These are phyloP conservation scores for Dicaeum eximium DNA, from an alignment of 2,113 vertebrate genomes.

Conservation along the genomic window DNA sequence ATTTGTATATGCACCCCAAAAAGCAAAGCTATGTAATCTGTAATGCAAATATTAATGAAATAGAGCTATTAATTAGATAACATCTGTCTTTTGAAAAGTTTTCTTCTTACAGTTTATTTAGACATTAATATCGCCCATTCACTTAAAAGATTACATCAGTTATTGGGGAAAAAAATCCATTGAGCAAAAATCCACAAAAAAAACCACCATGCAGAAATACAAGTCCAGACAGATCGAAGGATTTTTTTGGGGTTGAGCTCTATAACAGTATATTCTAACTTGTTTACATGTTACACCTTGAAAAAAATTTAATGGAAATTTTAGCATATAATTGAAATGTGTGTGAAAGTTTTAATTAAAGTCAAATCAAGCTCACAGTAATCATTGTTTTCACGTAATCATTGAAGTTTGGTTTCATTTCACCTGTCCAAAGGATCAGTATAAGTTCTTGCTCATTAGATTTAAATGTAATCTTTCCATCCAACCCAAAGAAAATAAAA, in stretches of 20 bases:
- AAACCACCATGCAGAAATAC: not conserved
- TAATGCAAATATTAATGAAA: not conserved
- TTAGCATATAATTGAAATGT: not conserved
- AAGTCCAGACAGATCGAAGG: not conserved
- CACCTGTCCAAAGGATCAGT: not conserved
- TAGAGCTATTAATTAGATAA: not conserved
- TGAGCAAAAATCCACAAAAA: not conserved
- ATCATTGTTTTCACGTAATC: not conserved
- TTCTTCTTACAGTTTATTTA: not conserved
- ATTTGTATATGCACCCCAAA: not conserved
- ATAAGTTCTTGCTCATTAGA: not conserved
- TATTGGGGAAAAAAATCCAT: not conserved
- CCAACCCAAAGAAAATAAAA: not conserved
- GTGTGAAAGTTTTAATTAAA: not conserved
- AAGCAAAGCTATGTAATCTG: not conserved
- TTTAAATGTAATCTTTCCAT: not conserved
- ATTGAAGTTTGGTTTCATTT: not conserved
- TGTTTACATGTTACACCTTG: not conserved
- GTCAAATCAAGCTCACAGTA: not conserved
- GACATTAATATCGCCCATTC: not conserved
- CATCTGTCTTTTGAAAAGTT: not conserved
- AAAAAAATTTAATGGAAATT: not conserved
- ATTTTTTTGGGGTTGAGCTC: not conserved
- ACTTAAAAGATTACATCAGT: not conserved
- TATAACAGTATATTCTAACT: not conserved